Evolutionary conservation across 1,140 invertebrate genomes (phyloP).

Genomic region (Olivierus martensii): DNA sequence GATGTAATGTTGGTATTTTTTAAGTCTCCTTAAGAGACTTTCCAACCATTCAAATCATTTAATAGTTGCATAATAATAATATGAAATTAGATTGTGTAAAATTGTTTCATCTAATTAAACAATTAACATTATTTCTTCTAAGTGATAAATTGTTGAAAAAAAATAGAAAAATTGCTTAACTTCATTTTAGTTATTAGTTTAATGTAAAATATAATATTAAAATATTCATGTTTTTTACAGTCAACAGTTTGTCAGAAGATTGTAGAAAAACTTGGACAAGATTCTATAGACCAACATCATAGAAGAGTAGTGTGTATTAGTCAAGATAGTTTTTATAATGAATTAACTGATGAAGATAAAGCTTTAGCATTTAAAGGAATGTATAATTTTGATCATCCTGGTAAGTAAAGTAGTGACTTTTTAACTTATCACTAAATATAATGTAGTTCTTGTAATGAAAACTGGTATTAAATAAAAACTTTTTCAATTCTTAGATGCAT

Average conservation of each 20-base stretch:
- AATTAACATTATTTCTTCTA: no score
- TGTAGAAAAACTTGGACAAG: slow-evolving; percentile 80
- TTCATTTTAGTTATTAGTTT: no score
- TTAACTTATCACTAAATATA: neutral
- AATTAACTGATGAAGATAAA: slow-evolving; percentile 65
- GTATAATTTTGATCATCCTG: slow-evolving; percentile 96
- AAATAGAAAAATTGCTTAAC: neutral
- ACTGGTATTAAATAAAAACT: neutral
- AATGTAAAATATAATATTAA: slow-evolving; percentile 7
- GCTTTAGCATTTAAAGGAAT: slow-evolving; percentile 71
- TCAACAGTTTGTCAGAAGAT: slow-evolving; percentile 93
- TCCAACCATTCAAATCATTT: no score
- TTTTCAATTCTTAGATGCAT: slow-evolving; percentile 46
- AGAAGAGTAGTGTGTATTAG: slow-evolving; percentile 85
- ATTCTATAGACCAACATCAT: slow-evolving; percentile 70
- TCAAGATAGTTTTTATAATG: slow-evolving; percentile 90
- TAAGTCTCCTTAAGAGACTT: no score
- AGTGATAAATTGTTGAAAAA: neutral
- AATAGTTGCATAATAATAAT: no score
- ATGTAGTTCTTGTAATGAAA: neutral
- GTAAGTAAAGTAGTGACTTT: slow-evolving; percentile 26
- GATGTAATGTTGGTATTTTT: no score
- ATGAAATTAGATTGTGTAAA: no score
- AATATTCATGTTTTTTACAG: slow-evolving; percentile 36
- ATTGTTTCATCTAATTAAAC: no score